These are phyloP conservation scores for Dasysyrphus tricinctus DNA, from an alignment of 2,888 invertebrate species.

Conservation along the genomic window DNA sequence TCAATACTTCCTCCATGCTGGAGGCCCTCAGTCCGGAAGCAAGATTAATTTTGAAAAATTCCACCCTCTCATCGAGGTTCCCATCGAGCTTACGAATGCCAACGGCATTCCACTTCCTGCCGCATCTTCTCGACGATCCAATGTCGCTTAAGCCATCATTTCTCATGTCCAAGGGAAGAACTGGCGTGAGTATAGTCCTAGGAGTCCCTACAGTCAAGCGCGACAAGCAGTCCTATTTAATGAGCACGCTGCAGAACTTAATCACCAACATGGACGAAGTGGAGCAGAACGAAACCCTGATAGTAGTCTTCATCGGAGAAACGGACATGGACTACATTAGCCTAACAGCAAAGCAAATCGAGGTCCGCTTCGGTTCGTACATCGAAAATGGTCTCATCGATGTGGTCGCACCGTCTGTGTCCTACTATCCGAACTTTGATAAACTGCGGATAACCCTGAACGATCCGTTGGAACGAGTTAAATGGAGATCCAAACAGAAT, in stretches of 20 bases:
- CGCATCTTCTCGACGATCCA: slow-evolving; percentile 92
- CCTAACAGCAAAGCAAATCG: slow-evolving; percentile 90
- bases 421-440: slow-evolving; percentile 95
- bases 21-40: slow-evolving; percentile 84
- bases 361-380: slow-evolving; percentile 89
- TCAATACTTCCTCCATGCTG: slow-evolving; percentile 77
- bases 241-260: slow-evolving; percentile 93
- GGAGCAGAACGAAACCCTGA: slow-evolving; percentile 90
- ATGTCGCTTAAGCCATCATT: slow-evolving; percentile 91
- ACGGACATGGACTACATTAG: slow-evolving; percentile 90
- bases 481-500: slow-evolving; percentile 98
- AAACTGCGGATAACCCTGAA: slow-evolving; percentile 91
- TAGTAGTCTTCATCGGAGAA: slow-evolving; percentile 95
- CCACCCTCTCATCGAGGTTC: slow-evolving; percentile 84
- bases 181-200: slow-evolving; percentile 91
- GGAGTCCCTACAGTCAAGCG: slow-evolving; percentile 94
- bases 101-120: slow-evolving; percentile 93
- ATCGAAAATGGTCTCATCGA: slow-evolving; percentile 93
- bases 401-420: slow-evolving; percentile 92
- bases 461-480: slow-evolving; percentile 92
- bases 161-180: slow-evolving; percentile 89
- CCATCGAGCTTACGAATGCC: slow-evolving; percentile 87
- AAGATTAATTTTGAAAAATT: slow-evolving; percentile 83
- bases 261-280: slow-evolving; percentile 90
- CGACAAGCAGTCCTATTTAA: slow-evolving; percentile 93